Base-by-base conservation (phyloP, 2,797 vertebrate genomes). In the Serranus cabrilla region DNA sequence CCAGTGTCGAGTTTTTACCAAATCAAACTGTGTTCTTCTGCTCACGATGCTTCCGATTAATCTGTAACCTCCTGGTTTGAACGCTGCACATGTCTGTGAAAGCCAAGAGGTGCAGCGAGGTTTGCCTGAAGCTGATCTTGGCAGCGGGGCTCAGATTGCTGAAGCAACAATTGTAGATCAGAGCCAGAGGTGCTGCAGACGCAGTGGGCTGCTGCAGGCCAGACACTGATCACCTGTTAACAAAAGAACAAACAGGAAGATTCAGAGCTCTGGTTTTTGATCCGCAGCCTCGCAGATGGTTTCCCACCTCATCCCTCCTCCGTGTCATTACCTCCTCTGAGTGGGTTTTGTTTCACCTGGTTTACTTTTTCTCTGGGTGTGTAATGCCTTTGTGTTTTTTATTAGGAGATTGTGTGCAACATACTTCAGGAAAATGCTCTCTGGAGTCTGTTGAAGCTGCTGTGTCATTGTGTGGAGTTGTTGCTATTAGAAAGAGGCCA, bases 211-310 rank as follows among this genome's bases (percentile, higher is more conserved):
- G 88, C 91, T 84, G 80, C 75, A 62, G 87, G 87, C 86, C 74
- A 75, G 87, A 89, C 87, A 88, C 76, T 7, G 85, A 91, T 90
- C 89, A 77, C 90, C 69, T 58, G 80, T 40, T 82, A 59, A 92
- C 89, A 91, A 91, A 77, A 74, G 89, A 91, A 86, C 87, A 91
- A 90, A 91, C 72, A 31, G n/a, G 60, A 47, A 39, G 50, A 86
- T 71, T 85, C 80, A 62, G 65, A 77, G 76, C 78, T 72, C 17
- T 27, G 5, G 61, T 47, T 74, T 39, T 85, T 84, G 82, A 87
- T 87, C 72, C 62, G 17, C 2, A 20, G 74, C 73, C 12, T 49
- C 20, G 3, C 66, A 71, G 78, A 69, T 49, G 18, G 46, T 46
- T 40, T 69, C 73, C 45, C 63, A 5, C 21, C 68, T 57, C 57